Evolutionary conservation across 2,797 vertebrate genomes (phyloP).

Genomic region (Myotis findleyi): DNA sequence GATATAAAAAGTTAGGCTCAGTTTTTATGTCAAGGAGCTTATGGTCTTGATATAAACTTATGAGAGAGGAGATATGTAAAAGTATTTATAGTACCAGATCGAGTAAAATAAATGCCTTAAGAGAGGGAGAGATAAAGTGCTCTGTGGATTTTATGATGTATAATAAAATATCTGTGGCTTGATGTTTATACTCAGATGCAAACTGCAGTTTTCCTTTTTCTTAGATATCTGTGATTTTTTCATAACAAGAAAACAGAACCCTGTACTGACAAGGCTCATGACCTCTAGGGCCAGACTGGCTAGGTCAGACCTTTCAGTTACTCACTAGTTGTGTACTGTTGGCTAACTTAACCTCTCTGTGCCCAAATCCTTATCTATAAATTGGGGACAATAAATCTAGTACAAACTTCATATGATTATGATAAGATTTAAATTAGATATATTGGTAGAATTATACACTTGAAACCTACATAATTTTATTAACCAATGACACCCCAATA

Average conservation of each 20-base stretch:
- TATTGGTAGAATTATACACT: background rate
- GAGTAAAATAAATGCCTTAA: background rate
- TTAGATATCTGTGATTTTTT: background rate
- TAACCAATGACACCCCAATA: background rate
- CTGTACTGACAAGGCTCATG: background rate
- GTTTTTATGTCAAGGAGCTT: background rate
- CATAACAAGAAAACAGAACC: background rate
- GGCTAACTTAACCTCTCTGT: background rate
- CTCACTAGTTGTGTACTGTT: background rate
- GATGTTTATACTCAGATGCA: background rate
- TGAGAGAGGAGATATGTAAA: background rate
- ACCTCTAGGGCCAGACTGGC: background rate
- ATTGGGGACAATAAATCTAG: background rate
- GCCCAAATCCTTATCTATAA: background rate
- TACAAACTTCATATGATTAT: background rate
- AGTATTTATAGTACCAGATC: conserved; percentile 10
- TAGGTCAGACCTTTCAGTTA: background rate
- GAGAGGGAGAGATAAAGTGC: background rate
- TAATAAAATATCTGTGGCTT: conserved; percentile 24
- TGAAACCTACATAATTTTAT: background rate
- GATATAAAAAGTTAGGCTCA: background rate
- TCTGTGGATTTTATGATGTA: background rate
- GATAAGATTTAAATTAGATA: background rate
- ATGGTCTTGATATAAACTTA: background rate
- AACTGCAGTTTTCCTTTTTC: conserved; percentile 38